phyloP scores from a whole-genome alignment of 2,888 invertebrate species.

The Alsophila aescularia region DNA sequence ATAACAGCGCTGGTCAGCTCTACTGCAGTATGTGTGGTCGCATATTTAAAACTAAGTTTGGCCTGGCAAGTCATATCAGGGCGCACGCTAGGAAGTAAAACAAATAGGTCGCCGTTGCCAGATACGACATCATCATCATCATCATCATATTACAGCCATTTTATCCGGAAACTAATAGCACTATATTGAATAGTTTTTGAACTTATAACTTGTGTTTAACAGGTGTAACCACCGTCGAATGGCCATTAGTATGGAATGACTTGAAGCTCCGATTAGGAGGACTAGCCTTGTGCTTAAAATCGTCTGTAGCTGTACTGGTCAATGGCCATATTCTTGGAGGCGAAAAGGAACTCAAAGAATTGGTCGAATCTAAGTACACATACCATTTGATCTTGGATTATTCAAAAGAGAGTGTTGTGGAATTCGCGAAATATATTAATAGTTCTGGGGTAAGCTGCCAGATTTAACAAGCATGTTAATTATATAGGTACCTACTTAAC shows the following conservation, averaged over 20 bases:
- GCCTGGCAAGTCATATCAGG: too few species aligned
- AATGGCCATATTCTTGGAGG: constrained; percentile 82
- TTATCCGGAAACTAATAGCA: too few species aligned
- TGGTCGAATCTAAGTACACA: constrained; percentile 72
- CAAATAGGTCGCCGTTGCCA: too few species aligned
- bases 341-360: constrained; percentile 71
- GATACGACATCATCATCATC: too few species aligned
- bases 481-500: too few species aligned
- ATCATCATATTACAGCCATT: too few species aligned
- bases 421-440: constrained; percentile 70
- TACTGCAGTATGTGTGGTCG: too few species aligned
- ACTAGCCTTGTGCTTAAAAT: constrained; percentile 69
- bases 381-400: constrained; percentile 75
- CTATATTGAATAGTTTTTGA: background rate
- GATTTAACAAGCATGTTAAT: too few species aligned
- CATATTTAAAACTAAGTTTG: too few species aligned
- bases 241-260: constrained; percentile 65
- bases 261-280: constrained; percentile 72
- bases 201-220: background rate
- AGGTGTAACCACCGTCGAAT: constrained; percentile 71
- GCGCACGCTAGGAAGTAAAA: too few species aligned
- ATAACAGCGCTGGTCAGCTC: too few species aligned
- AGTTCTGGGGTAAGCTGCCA: constrained; percentile 67
- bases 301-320: constrained; percentile 76
- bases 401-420: constrained; percentile 64